Conservation (phyloP, 2,113 vertebrate genomes). For the Melanerpes aurifrons region DNA sequence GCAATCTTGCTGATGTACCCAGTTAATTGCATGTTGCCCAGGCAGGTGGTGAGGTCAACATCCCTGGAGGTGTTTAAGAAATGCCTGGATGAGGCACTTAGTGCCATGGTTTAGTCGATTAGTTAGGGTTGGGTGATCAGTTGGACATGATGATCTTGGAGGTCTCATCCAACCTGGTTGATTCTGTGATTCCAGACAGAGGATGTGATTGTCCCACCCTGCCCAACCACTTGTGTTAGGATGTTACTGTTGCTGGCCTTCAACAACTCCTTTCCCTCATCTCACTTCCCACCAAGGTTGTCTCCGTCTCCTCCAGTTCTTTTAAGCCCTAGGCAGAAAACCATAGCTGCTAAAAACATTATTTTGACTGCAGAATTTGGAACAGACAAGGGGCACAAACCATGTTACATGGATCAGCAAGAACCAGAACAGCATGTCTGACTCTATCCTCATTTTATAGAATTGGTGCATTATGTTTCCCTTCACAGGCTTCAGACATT, state of each 20-base stretch:
- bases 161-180: too few relatives aligned
- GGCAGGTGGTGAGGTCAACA: neutral
- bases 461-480: neutral
- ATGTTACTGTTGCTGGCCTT: too few relatives aligned
- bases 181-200: too few relatives aligned
- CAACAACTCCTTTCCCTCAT: neutral
- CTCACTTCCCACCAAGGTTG: neutral
- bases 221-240: too few relatives aligned
- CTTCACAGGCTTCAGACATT: neutral
- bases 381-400: neutral
- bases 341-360: neutral
- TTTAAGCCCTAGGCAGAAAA: neutral
- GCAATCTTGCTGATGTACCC: too few relatives aligned
- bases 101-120: too few relatives aligned
- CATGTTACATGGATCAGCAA: neutral
- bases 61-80: too few relatives aligned
- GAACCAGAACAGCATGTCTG: neutral
- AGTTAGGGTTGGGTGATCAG: too few relatives aligned
- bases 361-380: neutral
- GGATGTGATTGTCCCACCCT: too few relatives aligned
- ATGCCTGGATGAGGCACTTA: too few relatives aligned
- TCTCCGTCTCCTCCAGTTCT: neutral
- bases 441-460: neutral
- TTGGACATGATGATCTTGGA: too few relatives aligned
- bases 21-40: too few relatives aligned